These are phyloP conservation scores for Alectura lathami DNA, from an alignment of 2,113 vertebrate genomes.

Conservation along the genomic window DNA sequence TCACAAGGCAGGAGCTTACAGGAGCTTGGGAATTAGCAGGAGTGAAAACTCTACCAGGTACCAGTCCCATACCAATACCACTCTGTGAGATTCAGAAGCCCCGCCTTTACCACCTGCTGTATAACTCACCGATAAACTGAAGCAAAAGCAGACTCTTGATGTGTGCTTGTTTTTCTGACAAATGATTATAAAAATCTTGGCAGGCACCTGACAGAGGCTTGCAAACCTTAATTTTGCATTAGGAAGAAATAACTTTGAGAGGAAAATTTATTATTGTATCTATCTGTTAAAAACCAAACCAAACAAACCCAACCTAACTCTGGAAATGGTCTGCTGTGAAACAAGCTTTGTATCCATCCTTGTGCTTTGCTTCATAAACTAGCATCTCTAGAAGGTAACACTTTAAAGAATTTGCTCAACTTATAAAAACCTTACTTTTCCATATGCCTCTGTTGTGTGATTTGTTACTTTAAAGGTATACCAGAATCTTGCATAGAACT, in stretches of 20 bases:
- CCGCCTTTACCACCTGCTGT: neutral
- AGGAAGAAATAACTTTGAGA: neutral
- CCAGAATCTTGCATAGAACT: neutral
- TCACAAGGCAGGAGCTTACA: neutral
- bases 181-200: neutral
- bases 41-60: neutral
- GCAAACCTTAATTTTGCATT: neutral
- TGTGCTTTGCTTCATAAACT: neutral
- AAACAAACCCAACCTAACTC: neutral
- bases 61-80: neutral
- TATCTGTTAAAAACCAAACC: neutral
- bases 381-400: neutral
- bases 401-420: neutral
- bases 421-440: neutral
- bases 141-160: neutral
- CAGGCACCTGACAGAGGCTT: neutral
- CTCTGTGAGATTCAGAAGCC: neutral
- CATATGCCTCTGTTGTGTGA: neutral
- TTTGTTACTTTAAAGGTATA: neutral
- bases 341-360: neutral
- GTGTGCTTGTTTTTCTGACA: neutral
- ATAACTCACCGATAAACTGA: neutral
- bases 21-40: neutral
- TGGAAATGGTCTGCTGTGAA: neutral
- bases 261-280: neutral